Percentiles rank a stretch among this genome's conserved stretches.
Evolutionary conservation across 1,140 invertebrate genomes (phyloP).

Genomic region (Orchesella cincta): DNA sequence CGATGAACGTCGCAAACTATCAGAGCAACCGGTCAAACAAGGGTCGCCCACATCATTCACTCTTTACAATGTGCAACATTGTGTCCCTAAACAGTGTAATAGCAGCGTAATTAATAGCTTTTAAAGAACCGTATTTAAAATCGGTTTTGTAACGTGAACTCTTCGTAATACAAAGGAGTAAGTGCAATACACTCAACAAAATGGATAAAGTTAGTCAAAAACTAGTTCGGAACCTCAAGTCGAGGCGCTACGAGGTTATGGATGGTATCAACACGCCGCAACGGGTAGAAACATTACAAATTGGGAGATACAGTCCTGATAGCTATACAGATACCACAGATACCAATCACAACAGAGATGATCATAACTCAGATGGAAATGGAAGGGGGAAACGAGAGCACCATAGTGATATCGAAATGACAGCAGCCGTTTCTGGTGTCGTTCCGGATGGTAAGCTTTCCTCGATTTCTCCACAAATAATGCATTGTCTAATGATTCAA

Average conservation of each 20-base stretch:
- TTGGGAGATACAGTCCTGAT: slow-evolving; percentile 41
- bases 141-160: too few species aligned
- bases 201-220: slow-evolving; percentile 50
- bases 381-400: slow-evolving; percentile 35
- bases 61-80: too few species aligned
- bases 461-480: too few species aligned
- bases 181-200: too few species aligned
- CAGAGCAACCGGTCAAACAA: too few species aligned
- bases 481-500: too few species aligned
- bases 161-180: too few species aligned
- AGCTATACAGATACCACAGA: slow-evolving; percentile 11
- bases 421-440: slow-evolving; percentile 51
- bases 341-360: slow-evolving; percentile 7
- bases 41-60: too few species aligned
- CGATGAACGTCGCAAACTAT: too few species aligned
- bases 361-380: slow-evolving; percentile 26
- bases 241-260: slow-evolving; percentile 48
- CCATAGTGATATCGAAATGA: slow-evolving; percentile 52
- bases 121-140: too few species aligned
- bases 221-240: slow-evolving; percentile 47
- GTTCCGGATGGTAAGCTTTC: slow-evolving; percentile 51
- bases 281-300: slow-evolving; percentile 40
- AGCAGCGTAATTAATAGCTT: too few species aligned
- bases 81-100: too few species aligned
- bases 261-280: slow-evolving; percentile 44